Percentiles rank a stretch among this genome's conserved stretches.
These are phyloP conservation scores for Acropora yongei DNA, from an alignment of 64 coral and sea anemone species.

Conservation along the genomic window DNA sequence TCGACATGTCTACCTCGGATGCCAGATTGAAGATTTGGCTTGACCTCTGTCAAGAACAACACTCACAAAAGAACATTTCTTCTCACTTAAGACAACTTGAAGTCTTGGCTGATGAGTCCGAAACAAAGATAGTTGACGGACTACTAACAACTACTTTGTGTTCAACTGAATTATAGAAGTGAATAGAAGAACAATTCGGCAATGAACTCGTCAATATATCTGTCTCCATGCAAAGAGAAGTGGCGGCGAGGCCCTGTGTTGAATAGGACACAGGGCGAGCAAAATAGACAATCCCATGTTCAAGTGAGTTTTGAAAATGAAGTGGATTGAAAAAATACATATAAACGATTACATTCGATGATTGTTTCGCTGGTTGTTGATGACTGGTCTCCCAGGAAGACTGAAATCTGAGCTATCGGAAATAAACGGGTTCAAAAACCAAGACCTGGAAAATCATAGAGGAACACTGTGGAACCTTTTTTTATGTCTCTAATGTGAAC, in stretches of 20 bases:
- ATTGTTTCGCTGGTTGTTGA: too few species aligned
- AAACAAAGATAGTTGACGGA: slow-evolving; percentile 17
- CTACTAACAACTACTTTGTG: slow-evolving; percentile 25
- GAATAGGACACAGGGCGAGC: not conserved
- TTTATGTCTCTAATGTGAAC: too few species aligned
- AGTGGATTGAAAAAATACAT: not conserved
- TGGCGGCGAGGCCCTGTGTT: not conserved
- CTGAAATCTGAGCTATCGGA: too few species aligned
- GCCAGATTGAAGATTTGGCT: not conserved
- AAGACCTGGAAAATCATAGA: too few species aligned
- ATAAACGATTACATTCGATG: not conserved
- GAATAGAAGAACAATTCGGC: not conserved
- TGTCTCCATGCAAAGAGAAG: not conserved
- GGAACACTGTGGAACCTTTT: too few species aligned
- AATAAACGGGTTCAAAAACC: too few species aligned
- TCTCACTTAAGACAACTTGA: not conserved
- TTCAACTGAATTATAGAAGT: slow-evolving; percentile 29
- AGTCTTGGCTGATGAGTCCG: not conserved
- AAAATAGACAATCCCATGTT: not conserved
- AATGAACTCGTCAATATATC: not conserved
- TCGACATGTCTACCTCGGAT: not conserved
- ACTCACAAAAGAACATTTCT: not conserved
- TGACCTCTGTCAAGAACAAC: not conserved
- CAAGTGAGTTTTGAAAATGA: not conserved
- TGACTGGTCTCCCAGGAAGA: too few species aligned